Evolutionary conservation across 2,113 vertebrate genomes (phyloP), one percentile per base, ranked within the genome.

Genomic region (Antennarius striatus): DNA sequence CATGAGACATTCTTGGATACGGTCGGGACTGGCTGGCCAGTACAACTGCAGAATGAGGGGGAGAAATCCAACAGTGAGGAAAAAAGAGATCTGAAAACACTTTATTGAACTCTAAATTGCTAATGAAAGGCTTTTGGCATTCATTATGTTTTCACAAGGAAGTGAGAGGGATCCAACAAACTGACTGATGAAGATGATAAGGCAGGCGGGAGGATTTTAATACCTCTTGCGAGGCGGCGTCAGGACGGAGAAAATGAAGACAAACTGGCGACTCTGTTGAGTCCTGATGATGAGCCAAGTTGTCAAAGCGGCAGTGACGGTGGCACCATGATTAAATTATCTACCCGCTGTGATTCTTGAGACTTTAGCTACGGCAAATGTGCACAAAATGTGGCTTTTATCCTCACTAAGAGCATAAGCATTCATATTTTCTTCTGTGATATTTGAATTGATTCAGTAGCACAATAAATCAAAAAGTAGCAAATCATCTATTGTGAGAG

Each of bases 1-100:
- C 92, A 93, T 92, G 63, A 93, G 82, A 84, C 93, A 94, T 77
- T 94, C 92, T 57, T 93, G 90, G 72, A 94, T 86, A 4, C 90
- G 90, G 59, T 94, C 93, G 0, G 87, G 83, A 75, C 86, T 93
- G 36, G 93, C 91, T n/a, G 92, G 91, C 93, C 93, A 94, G 81
- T 90, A 81, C 22, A 94, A 84, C 93, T 94, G 60, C 58, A 85
- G 36, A 52, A 29, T 63, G 62, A 0, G 4, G 55, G 42, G 56
- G 22, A 66, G 17, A 70, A 63, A 48, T 50, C 10, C 68, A 15
- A 22, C 11, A 22, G 42, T n/a, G 58, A 55, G 53, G 9, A 43
- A 56, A 54, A 64, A 47, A 65, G 43, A 60, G 13, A 64, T 79
- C 32, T 10, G 10, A 59, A 28, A 64, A 22, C 22, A 22, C 22